Evolutionary conservation across 2,888 invertebrate genomes (phyloP).

Genomic region (Tenthredo scrophulariae): DNA sequence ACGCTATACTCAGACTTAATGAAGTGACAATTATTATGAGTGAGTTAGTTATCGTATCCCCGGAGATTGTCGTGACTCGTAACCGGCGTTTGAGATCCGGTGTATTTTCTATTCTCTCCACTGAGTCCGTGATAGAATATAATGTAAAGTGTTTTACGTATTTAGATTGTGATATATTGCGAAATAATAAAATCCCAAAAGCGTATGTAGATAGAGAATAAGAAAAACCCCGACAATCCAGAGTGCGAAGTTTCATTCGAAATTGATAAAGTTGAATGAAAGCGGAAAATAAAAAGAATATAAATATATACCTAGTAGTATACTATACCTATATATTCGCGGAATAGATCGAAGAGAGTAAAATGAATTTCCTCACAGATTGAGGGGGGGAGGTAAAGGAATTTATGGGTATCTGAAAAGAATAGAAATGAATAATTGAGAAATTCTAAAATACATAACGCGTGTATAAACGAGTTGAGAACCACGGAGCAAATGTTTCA

Average conservation of each 20-base stretch:
- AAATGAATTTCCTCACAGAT: not conserved
- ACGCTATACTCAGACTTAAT: not conserved
- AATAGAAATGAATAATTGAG: not conserved
- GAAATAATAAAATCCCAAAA: not conserved
- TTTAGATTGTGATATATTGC: not conserved
- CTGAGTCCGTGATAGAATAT: not conserved
- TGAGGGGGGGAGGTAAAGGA: not conserved
- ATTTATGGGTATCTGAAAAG: not conserved
- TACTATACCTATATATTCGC: not conserved
- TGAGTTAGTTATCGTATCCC: not conserved
- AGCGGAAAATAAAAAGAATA: not conserved
- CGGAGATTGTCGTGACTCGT: not conserved
- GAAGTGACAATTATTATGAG: not conserved
- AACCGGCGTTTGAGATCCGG: not conserved
- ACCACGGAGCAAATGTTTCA: conserved; percentile 52
- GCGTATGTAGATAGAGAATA: not conserved
- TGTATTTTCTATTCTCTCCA: not conserved
- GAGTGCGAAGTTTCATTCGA: not conserved
- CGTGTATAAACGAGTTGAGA: conserved; percentile 40
- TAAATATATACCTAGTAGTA: too few species aligned
- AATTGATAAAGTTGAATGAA: not conserved
- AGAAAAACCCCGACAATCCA: not conserved
- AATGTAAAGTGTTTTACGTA: not conserved
- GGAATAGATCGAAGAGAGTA: not conserved
- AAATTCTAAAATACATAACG: not conserved